Conservation (phyloP, 1,140 invertebrate genomes). For the Thalassaphorura encarpata region DNA sequence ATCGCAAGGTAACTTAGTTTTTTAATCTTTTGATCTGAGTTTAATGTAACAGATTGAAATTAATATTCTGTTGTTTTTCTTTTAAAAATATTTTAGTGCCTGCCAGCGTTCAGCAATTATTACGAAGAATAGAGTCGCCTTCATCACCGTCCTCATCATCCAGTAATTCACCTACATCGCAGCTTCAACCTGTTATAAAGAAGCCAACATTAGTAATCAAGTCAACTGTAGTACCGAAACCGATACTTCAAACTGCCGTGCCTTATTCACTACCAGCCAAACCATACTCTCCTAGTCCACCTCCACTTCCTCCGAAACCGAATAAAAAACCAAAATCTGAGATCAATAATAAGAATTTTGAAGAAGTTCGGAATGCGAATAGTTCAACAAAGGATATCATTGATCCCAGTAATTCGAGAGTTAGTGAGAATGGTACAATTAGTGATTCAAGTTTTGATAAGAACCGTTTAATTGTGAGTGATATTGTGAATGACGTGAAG, state of each 20-base stretch:
- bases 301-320: slow-evolving; percentile 44
- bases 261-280: slow-evolving; percentile 45
- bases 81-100: slow-evolving; percentile 40
- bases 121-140: slow-evolving; percentile 64
- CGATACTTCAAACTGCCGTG: slow-evolving; percentile 42
- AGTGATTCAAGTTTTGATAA: too few relatives aligned
- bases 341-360: slow-evolving; percentile 7
- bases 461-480: too few relatives aligned
- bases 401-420: too few relatives aligned
- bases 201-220: slow-evolving; percentile 42
- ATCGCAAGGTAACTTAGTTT: slow-evolving; percentile 21
- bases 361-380: not conserved
- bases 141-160: slow-evolving; percentile 36
- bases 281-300: slow-evolving; percentile 56
- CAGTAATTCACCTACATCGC: slow-evolving; percentile 28
- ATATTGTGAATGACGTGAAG: too few relatives aligned
- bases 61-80: not conserved
- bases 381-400: slow-evolving; percentile 32
- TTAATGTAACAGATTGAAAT: not conserved
- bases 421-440: too few relatives aligned
- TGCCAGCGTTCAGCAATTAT: slow-evolving; percentile 64
- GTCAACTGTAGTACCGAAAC: slow-evolving; percentile 42
- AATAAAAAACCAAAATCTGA: slow-evolving; percentile 15
- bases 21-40: not conserved
- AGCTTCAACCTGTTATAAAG: slow-evolving; percentile 18